Evolutionary conservation across 2,797 vertebrate species (phyloP), one percentile per base, ranked within the genome.

Genomic region (Echeneis naucrates): DNA sequence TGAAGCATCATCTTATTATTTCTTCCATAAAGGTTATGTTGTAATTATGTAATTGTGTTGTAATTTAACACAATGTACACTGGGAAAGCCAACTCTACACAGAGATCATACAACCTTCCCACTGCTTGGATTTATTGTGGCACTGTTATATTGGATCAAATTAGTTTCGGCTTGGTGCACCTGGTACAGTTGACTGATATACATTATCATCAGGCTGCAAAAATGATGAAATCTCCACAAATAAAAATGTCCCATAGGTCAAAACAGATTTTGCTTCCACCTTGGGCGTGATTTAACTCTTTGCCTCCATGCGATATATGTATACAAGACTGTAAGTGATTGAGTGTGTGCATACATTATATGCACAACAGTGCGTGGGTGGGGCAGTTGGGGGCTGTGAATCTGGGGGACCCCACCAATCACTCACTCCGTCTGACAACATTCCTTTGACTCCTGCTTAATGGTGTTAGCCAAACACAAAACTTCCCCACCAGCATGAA

Each of bases 381-480:
- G 57, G 50, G 58, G 52, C 53, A 57, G 53, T 37, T 24, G 58
- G 67, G 27, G 30, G 66, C 24, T 4, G 19, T 58, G 21, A 47
- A 35, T 59, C 16, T 40, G 17, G 33, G 67, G 47, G 53, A 55
- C 45, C 40, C 33, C 73, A 64, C 63, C 65, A 58, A 80, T 86
- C 82, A 82, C 19, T 83, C 83, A 78, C 40, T 77, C 55, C 68
- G 79, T 80, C 66, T 67, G 78, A 80, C 68, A 74, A 45, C 69
- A 56, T 52, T 75, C 55, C 65, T 84, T 86, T 79, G 65, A 78
- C 32, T 78, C 33, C 16, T 66, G 32, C 32, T 75, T 73, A 63
- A 81, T 72, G 68, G 48, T n/a, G 60, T 80, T 77, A 68, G 75
- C 45, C 12, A 10, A 12, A 62, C 52, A 69, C 40, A 63, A 17